Conservation (phyloP, 2,888 invertebrate genomes). For the Terebella lapidaria region DNA sequence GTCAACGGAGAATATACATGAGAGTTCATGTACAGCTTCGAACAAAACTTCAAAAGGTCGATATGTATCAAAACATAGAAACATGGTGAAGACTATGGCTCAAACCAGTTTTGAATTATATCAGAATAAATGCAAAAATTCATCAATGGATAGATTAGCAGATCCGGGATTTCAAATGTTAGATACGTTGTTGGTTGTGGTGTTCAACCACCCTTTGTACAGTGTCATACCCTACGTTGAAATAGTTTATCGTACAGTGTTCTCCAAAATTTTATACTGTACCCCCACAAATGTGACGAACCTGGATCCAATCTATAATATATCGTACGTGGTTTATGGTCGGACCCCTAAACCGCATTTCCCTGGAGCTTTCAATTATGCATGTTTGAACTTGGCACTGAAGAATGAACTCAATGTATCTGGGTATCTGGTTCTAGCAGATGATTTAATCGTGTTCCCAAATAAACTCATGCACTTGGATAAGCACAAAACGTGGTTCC, state of each 20-base stretch:
- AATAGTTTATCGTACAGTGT: slow-evolving; percentile 22
- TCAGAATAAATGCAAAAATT: no score
- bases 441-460: slow-evolving; percentile 20
- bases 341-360: slow-evolving; percentile 13
- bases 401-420: slow-evolving; percentile 12
- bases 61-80: no score
- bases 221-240: slow-evolving; percentile 24
- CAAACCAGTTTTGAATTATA: no score
- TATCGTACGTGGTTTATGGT: slow-evolving; percentile 20
- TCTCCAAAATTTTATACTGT: slow-evolving; percentile 25
- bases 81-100: no score
- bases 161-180: slow-evolving; percentile 15
- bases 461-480: slow-evolving; percentile 4
- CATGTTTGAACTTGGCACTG: slow-evolving; percentile 18
- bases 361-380: slow-evolving; percentile 24
- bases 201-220: slow-evolving; percentile 24
- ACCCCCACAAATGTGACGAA: slow-evolving; percentile 19
- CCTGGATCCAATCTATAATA: background rate
- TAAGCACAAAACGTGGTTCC: slow-evolving; percentile 16
- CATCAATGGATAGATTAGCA: no score
- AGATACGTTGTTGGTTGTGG: slow-evolving; percentile 18
- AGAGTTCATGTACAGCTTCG: no score
- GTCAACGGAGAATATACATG: no score
- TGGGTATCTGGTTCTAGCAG: slow-evolving; percentile 23
- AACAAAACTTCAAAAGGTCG: no score